phyloP scores from a whole-genome alignment of 2,113 vertebrate genomes.

The Strigops habroptila region DNA sequence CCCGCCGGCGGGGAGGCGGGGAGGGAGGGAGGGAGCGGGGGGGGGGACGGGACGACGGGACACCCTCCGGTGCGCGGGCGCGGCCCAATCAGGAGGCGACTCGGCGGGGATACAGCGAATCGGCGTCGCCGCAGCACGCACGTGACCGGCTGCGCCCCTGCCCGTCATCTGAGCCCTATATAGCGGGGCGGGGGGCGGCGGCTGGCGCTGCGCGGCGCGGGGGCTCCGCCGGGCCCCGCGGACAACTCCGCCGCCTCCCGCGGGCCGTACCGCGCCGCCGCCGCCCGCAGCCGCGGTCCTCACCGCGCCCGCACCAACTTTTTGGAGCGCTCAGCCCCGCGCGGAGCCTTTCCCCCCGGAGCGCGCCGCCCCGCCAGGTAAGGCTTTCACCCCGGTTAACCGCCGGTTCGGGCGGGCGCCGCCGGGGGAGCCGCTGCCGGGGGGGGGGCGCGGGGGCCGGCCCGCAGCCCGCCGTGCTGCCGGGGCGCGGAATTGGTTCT shows the following conservation, averaged over 20 bases:
- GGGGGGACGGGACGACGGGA: too few relatives aligned
- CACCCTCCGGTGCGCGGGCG: not conserved
- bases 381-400: not conserved
- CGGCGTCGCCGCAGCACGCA: constrained; percentile 48
- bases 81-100: constrained; percentile 80
- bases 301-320: constrained; percentile 16
- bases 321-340: not conserved
- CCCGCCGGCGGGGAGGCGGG: not conserved
- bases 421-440: not conserved
- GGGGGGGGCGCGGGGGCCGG: not conserved
- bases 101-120: not conserved
- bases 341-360: not conserved
- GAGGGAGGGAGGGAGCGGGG: too few relatives aligned
- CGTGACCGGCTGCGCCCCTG: constrained; percentile 87
- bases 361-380: not conserved
- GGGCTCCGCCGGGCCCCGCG: not conserved
- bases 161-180: constrained; percentile 92
- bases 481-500: not conserved
- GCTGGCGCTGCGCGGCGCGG: constrained; percentile 72
- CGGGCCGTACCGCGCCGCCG: constrained; percentile 23
- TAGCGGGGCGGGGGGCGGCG: constrained; percentile 73
- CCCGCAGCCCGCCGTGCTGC: constrained; percentile 42
- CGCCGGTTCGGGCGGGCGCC: not conserved
- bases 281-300: constrained; percentile 21
- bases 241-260: not conserved